Evolutionary conservation across 2,888 invertebrate genomes (phyloP), one percentile per base, ranked within the genome.

Genomic region (Pachymerium ferrugineum): DNA sequence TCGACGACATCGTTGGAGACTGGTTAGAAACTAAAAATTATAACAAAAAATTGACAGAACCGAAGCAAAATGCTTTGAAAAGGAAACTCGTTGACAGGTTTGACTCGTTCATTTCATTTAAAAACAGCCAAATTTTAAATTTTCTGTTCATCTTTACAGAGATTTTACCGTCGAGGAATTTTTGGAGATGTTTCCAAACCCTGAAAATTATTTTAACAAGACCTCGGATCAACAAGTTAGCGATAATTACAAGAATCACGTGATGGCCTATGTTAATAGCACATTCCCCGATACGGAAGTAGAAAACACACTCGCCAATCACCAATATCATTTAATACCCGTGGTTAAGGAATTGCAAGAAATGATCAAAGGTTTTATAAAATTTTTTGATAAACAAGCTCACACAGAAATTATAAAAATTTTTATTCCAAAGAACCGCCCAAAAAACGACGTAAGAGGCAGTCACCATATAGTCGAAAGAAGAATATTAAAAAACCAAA

Each of bases 161-260:
- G 16, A 69, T 69, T 29, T 30, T 30, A 69, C 30, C 3, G 33
- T 69, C n/a, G 69, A 69, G 14, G 69, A 69, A 6, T 69, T 69
- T 33, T 19, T 69, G 19, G 69, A 69, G 6, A 30, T 69, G 33
- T 69, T 33, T 5, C 31, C 30, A 6, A 30, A 69, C n/a, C 69
- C 69, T 8, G 69, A 31, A 12, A 19, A 29, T 8, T 30, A 69
- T 30, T 69, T 69, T 29, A 69, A 62, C 16, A 62, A 69, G n/a
- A n/a, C n/a, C 19, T 6, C 25, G 10, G 14, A 68, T 4, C 68
- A n/a, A 1, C 8, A 6, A 16, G 30, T 29, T 1, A 68, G 28
- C 10, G 28, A 5, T 1, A 68, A 25, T 28, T 68, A 68, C n/a
- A 19, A 25, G 10, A 28, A 25, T n/a, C 68, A 68, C n/a, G 22